phyloP scores from a whole-genome alignment of 2,113 vertebrate species.

The Paratilapia polleni region DNA sequence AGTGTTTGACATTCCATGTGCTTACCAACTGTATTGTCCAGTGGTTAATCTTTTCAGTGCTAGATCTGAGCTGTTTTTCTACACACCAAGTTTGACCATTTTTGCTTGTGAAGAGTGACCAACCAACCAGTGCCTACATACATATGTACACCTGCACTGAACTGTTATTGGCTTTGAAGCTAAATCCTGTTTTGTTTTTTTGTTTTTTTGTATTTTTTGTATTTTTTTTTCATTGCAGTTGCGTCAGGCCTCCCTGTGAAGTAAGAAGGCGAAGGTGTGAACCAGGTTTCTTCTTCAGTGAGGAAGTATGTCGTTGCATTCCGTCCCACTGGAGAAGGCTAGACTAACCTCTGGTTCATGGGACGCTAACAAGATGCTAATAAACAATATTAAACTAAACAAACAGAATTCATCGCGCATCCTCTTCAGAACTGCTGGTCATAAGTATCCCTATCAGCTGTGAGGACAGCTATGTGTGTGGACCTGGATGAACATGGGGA shows the following conservation, averaged over 20 bases:
- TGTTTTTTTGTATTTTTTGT: not conserved
- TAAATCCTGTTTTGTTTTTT: not conserved
- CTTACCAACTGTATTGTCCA: no score
- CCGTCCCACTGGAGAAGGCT: constrained; percentile 93
- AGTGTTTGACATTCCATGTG: no score
- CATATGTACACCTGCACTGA: not conserved
- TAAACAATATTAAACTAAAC: constrained; percentile 1
- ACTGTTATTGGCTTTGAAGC: not conserved
- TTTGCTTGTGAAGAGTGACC: no score
- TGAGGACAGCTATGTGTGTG: constrained; percentile 45
- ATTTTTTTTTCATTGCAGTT: constrained; percentile 73
- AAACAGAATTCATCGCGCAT: not conserved
- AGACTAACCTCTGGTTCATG: constrained; percentile 46
- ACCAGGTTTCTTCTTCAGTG: constrained; percentile 88
- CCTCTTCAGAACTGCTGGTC: constrained; percentile 31
- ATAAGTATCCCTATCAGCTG: constrained; percentile 33
- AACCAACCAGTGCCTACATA: no score
- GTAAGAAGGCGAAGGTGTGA: constrained; percentile 86
- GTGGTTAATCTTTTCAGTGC: no score
- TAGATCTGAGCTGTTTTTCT: no score
- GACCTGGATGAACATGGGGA: constrained; percentile 22
- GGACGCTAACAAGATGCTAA: not conserved
- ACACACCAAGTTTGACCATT: no score
- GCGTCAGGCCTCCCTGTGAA: constrained; percentile 89
- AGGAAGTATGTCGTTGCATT: constrained; percentile 94